These are phyloP conservation scores for Listrodromus nycthemerus DNA, from an alignment of 2,888 invertebrate species.

Conservation along the genomic window DNA sequence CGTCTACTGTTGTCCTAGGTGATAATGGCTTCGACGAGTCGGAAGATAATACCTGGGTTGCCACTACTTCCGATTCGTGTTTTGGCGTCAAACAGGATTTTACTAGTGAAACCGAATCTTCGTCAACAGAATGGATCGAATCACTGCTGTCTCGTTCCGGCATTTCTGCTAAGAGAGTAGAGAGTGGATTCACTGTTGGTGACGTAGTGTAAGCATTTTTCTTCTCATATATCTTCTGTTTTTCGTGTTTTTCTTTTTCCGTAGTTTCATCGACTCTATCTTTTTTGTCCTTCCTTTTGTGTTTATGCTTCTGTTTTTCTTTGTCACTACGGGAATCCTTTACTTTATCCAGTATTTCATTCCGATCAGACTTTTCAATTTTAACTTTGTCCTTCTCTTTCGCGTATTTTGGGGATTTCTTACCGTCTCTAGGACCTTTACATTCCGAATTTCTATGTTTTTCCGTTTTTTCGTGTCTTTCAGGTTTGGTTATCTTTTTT, in stretches of 20 bases:
- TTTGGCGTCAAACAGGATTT: slow-evolving; percentile 69
- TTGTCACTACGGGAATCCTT: slow-evolving; percentile 80
- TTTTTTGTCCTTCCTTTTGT: slow-evolving; percentile 86
- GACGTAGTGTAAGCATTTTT: slow-evolving; percentile 70
- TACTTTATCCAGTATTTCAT: slow-evolving; percentile 75
- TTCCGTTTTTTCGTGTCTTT: slow-evolving; percentile 87
- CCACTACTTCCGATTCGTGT: slow-evolving; percentile 67
- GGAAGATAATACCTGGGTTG: slow-evolving; percentile 47
- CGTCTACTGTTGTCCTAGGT: slow-evolving; percentile 69
- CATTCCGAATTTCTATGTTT: slow-evolving; percentile 85
- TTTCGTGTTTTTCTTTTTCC: slow-evolving; percentile 86
- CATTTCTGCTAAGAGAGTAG: slow-evolving; percentile 78
- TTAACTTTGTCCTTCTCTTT: slow-evolving; percentile 73
- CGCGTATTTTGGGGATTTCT: slow-evolving; percentile 76
- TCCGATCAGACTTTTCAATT: slow-evolving; percentile 67
- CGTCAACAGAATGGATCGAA: slow-evolving; percentile 78
- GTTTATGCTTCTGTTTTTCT: slow-evolving; percentile 85
- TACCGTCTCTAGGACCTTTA: slow-evolving; percentile 83
- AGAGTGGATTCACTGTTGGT: slow-evolving; percentile 85
- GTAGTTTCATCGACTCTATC: slow-evolving; percentile 88
- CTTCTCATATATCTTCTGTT: slow-evolving; percentile 80
- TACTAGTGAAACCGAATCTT: slow-evolving; percentile 74
- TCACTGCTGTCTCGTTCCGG: slow-evolving; percentile 81
- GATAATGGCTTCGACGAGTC: slow-evolving; percentile 81
- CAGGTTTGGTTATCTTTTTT: slow-evolving; percentile 87